These are phyloP conservation scores for Oligia latruncula DNA, from an alignment of 2,888 invertebrate species.

Conservation along the genomic window DNA sequence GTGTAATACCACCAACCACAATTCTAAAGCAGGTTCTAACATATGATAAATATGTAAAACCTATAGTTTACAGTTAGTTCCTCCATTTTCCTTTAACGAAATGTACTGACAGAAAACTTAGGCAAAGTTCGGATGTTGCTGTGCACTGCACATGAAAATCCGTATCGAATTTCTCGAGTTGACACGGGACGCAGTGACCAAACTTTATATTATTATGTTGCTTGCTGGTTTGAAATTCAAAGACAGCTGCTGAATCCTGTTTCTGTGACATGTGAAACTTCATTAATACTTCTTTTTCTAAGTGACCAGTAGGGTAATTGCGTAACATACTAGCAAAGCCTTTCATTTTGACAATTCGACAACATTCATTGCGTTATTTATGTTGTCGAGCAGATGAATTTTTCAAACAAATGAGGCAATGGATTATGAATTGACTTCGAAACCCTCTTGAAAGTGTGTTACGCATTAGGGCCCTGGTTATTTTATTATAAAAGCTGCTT, in stretches of 20 bases:
- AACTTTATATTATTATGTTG: constrained; percentile 28
- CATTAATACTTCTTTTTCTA: neutral
- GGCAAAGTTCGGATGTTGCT: constrained; percentile 18
- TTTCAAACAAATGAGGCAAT: neutral
- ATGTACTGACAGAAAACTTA: neutral
- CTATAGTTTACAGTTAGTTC: neutral
- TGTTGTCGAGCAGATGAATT: neutral
- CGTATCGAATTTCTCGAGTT: constrained; percentile 27
- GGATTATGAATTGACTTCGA: neutral
- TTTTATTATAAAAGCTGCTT: neutral
- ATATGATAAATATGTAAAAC: neutral
- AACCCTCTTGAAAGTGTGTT: neutral
- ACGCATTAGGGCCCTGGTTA: neutral
- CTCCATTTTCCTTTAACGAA: neutral
- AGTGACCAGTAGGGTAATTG: neutral
- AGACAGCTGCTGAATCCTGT: neutral
- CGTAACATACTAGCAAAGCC: neutral
- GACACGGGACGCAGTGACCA: neutral
- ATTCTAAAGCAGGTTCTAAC: neutral
- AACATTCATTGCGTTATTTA: neutral
- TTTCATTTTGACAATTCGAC: neutral
- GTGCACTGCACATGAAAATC: constrained; percentile 20
- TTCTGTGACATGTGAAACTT: neutral
- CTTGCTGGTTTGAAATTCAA: neutral
- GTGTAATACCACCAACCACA: neutral